Evolutionary conservation across 1,140 invertebrate species (phyloP), one percentile per base, ranked within the genome.

Genomic region (Apolygus lucorum): DNA sequence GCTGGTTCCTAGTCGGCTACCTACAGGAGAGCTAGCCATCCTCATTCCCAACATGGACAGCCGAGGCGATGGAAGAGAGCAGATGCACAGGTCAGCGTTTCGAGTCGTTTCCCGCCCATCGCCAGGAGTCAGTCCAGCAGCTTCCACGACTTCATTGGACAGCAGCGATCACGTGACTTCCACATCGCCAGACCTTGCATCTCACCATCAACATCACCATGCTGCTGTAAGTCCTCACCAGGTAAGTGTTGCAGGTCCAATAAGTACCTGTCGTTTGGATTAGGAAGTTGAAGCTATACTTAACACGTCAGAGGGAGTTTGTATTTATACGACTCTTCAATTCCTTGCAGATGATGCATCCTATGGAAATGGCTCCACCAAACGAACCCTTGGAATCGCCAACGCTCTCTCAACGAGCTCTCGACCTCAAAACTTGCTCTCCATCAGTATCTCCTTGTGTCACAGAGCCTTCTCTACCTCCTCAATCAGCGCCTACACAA

Each of bases 21-120:
- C 84, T 21, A 89, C 82, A 28, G 91, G 90, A 0, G 90, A 91
- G 74, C 82, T 93, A 59, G 90, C 91, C 0, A 82, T 93, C 1
- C 81, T 93, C 1, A 78, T 93, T 14, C 91, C 89, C 0, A 84
- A 78, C 83, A 52, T 54, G 1, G 25, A 65, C 22, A 59, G 13
- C 22, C 11, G 54, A 59, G 54, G 8, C 8, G 17, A 8, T 22
- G 81, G 82, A 68, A 82, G 79, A 21, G 54, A 59, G 54, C 67
- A 72, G 26, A n/a, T 70, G 22, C 67, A 63, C 59, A 49, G 71
- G 1, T 68, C 68, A 0, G 65, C 68, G 25, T 67, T 71, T 24
- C n/a, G 25, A 1, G 68, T 54, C n/a, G 63, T 71, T 0, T 67
- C 67, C 1, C 24, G 63, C 25, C 14, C 52, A 25, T 25, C 66